These are phyloP conservation scores for Eutolmus rufibarbis DNA, from an alignment of 2,888 invertebrate genomes.

Conservation along the genomic window DNA sequence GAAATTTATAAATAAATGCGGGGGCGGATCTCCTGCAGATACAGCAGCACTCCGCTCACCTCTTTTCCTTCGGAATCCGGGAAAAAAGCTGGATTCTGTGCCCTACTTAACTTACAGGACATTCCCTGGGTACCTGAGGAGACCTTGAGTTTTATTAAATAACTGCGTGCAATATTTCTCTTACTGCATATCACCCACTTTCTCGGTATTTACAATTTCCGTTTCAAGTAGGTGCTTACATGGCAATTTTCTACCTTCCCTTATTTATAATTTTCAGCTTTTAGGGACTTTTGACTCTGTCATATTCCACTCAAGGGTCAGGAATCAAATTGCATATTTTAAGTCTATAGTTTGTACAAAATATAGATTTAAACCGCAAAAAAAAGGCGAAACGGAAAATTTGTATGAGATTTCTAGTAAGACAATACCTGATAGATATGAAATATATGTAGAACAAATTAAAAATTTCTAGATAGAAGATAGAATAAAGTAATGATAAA, in stretches of 20 bases:
- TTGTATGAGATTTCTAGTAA: too few species aligned
- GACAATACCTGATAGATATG: too few species aligned
- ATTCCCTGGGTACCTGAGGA: background rate
- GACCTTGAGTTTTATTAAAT: background rate
- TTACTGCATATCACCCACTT: background rate
- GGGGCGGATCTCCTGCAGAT: background rate
- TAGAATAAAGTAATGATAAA: too few species aligned
- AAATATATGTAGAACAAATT: too few species aligned
- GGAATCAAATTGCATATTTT: background rate
- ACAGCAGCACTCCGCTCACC: background rate
- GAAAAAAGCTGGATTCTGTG: background rate
- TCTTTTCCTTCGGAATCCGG: background rate
- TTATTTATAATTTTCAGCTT: background rate
- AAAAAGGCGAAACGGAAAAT: too few species aligned
- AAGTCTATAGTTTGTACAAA: too few species aligned
- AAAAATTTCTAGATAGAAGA: too few species aligned
- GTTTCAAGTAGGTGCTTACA: background rate
- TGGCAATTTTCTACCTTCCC: background rate
- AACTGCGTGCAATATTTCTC: background rate
- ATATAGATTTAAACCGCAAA: too few species aligned
- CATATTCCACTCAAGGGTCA: too few species aligned
- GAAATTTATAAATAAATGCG: constrained; percentile 2
- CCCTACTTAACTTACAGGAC: background rate
- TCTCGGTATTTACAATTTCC: background rate
- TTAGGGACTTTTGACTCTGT: background rate